Conservation (phyloP, 23 tunicate species). For the Phallusia fumigata region DNA sequence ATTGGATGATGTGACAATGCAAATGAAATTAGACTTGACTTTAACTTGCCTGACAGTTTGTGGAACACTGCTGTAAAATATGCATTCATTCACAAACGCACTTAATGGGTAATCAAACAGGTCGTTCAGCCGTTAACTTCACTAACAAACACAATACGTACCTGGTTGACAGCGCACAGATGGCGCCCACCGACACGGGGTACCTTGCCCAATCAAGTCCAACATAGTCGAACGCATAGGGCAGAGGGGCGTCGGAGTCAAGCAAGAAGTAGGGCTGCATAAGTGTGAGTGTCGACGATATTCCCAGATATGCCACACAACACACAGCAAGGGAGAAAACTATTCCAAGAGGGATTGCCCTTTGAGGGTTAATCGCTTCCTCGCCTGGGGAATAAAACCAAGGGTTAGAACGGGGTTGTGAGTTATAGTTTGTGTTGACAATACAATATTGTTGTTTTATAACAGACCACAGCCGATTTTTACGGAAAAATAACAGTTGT, state of each 20-base stretch:
- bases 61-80: too few species aligned
- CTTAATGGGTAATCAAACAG: too few species aligned
- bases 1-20: too few species aligned
- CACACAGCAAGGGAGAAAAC: conserved; percentile 85
- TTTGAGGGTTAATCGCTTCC: conserved; percentile 97
- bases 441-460: too few species aligned
- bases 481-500: too few species aligned
- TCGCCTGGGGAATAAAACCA: conserved; percentile 54
- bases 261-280: conserved; percentile 95
- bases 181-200: conserved; percentile 90
- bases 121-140: background rate
- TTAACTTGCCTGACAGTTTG: too few species aligned
- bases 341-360: conserved; percentile 83
- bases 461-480: too few species aligned
- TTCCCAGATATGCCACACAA: conserved; percentile 82
- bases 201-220: conserved; percentile 85
- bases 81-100: too few species aligned
- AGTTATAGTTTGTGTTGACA: too few species aligned
- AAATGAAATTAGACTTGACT: too few species aligned
- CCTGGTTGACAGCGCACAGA: conserved; percentile 96
- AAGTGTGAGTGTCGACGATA: conserved; percentile 79
- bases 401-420: background rate
- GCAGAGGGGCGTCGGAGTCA: conserved; percentile 80
- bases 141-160: background rate
- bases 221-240: conserved; percentile 76